Percentiles rank a stretch among this genome's conserved stretches.
Conservation (phyloP, 2,797 vertebrate genomes). For the Pterois miles region DNA sequence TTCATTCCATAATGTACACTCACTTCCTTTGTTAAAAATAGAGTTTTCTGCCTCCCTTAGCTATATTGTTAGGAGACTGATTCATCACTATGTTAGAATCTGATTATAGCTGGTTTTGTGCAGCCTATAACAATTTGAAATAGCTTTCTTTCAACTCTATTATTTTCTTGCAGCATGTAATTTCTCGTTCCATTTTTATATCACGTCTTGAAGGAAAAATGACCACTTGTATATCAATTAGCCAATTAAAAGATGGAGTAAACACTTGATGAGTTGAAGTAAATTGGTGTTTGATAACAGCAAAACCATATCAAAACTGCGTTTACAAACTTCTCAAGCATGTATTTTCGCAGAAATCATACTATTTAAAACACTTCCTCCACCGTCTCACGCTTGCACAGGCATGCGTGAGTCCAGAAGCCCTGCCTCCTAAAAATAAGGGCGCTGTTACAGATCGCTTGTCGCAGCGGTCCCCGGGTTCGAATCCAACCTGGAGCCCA, state of each 20-base stretch:
- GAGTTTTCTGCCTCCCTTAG: not conserved
- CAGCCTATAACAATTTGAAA: not conserved
- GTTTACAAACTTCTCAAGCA: not conserved
- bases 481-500: too few species aligned
- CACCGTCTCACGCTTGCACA: too few species aligned
- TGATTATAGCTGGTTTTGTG: slow-evolving; percentile 15
- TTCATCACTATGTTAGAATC: not conserved
- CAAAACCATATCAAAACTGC: not conserved
- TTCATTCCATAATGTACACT: slow-evolving; percentile 20
- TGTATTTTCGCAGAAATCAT: not conserved
- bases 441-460: too few species aligned
- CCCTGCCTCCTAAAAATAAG: too few species aligned
- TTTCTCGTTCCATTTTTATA: not conserved
- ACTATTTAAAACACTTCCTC: not conserved
- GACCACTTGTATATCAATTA: not conserved
- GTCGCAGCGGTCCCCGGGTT: too few species aligned
- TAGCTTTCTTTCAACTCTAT: not conserved
- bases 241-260: not conserved
- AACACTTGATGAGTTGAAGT: not conserved
- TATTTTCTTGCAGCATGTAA: not conserved
- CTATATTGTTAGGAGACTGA: not conserved
- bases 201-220: not conserved
- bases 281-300: not conserved
- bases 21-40: not conserved
- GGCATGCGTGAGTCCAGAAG: rapidly evolving